Evolutionary conservation across 2,797 vertebrate genomes (phyloP).

Genomic region (Bufotes viridis): DNA sequence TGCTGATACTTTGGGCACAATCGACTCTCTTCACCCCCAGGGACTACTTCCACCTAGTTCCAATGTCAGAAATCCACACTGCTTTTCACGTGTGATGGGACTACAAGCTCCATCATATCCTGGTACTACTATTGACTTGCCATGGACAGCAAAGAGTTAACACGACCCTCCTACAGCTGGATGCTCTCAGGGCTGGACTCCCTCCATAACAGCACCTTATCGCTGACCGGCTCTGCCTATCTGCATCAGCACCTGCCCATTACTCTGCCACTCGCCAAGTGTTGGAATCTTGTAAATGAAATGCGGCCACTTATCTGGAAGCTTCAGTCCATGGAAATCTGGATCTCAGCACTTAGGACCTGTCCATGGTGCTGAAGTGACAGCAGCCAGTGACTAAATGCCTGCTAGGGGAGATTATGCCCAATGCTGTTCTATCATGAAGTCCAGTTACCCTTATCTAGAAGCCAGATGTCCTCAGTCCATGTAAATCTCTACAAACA

Average conservation of each 20-base stretch:
- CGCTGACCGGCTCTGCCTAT: not conserved
- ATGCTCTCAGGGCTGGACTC: not conserved
- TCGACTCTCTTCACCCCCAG: too few species aligned
- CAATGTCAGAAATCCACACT: too few species aligned
- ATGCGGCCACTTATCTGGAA: not conserved
- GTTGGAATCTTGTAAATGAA: not conserved
- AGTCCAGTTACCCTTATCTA: too few species aligned
- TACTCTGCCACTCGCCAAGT: not conserved
- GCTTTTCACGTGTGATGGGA: not conserved
- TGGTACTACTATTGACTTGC: not conserved
- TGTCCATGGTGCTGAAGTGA: constrained; percentile 36
- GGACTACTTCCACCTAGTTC: too few species aligned
- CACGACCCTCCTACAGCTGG: not conserved
- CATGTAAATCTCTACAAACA: not conserved
- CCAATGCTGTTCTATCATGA: not conserved
- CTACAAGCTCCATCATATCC: not conserved
- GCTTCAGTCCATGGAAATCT: not conserved
- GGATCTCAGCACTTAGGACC: not conserved
- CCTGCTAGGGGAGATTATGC: too few species aligned
- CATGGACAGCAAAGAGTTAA: not conserved
- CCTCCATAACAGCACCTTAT: not conserved
- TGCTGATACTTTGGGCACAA: not conserved
- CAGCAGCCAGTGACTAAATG: not conserved
- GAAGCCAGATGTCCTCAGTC: not conserved
- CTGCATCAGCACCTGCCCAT: not conserved